Evolutionary conservation across 2,797 vertebrate species (phyloP).

Genomic region (Fringilla coelebs): DNA sequence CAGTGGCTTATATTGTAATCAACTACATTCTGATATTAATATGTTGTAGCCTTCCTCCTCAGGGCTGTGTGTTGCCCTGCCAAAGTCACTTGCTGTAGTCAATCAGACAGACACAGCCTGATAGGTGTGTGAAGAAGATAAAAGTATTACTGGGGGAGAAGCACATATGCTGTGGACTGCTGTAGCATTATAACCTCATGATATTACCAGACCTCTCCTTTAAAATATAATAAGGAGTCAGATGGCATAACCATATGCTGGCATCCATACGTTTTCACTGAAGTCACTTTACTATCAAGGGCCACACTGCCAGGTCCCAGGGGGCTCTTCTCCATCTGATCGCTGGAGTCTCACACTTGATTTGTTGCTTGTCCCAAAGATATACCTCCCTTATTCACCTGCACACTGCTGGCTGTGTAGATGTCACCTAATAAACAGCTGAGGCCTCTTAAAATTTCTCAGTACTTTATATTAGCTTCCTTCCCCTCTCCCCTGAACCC

Average conservation of each 20-base stretch:
- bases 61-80: background rate
- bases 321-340: background rate
- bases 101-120: background rate
- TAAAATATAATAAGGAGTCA: conserved; percentile 15
- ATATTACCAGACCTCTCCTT: conserved; percentile 5
- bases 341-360: background rate
- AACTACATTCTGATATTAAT: conserved; percentile 52
- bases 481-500: background rate
- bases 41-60: conserved; percentile 5
- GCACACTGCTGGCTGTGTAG: background rate
- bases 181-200: background rate
- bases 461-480: background rate
- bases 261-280: background rate
- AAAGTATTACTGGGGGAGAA: background rate
- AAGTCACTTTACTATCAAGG: background rate
- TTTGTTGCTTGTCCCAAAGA: background rate
- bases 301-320: background rate
- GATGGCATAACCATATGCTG: background rate
- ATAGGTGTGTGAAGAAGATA: background rate
- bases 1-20: conserved; percentile 23
- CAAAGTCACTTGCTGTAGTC: conserved; percentile 9
- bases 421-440: background rate
- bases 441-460: background rate
- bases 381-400: background rate
- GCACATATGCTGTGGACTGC: background rate